Percentiles rank a stretch among this genome's conserved stretches.
phyloP scores from a whole-genome alignment of 2,888 invertebrate genomes.

The Pseudolycoriella hygida region DNA sequence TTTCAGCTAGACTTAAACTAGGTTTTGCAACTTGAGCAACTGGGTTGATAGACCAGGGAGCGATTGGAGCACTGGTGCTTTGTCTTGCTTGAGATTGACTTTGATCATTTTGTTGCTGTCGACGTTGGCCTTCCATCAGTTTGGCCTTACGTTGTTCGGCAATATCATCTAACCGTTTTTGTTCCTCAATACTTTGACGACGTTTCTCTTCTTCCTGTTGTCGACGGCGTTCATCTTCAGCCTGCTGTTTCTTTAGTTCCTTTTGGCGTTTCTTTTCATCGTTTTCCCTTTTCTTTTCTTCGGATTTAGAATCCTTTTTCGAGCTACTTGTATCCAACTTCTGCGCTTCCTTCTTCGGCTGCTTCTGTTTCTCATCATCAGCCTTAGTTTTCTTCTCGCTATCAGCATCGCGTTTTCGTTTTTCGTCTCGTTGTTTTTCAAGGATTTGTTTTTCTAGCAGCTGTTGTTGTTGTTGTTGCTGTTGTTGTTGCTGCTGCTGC shows the following conservation, averaged over 20 bases:
- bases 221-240: constrained; percentile 7
- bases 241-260: constrained; percentile 21
- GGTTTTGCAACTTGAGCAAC: constrained; percentile 11
- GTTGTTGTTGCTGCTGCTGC: constrained; percentile 5
- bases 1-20: constrained; percentile 32
- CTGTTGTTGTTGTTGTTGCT: constrained; percentile 4
- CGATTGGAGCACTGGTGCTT: constrained; percentile 9
- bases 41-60: constrained; percentile 22
- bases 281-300: constrained; percentile 8
- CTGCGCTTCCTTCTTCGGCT: background rate
- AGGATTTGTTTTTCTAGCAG: constrained; percentile 4
- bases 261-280: constrained; percentile 24
- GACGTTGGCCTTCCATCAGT: constrained; percentile 7
- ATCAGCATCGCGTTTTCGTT: constrained; percentile 1
- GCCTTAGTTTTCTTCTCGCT: constrained; percentile 2
- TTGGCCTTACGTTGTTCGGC: constrained; percentile 19
- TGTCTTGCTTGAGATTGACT: constrained; percentile 2
- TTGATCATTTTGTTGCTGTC: background rate
- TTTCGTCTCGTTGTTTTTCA: background rate
- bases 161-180: constrained; percentile 25
- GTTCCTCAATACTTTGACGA: constrained; percentile 23
- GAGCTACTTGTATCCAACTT: constrained; percentile 6
- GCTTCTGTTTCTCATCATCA: constrained; percentile 6
- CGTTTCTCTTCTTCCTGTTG: constrained; percentile 21
- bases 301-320: constrained; percentile 6